Evolutionary conservation across 2,113 vertebrate species (phyloP).

Genomic region (Gila orcuttii): DNA sequence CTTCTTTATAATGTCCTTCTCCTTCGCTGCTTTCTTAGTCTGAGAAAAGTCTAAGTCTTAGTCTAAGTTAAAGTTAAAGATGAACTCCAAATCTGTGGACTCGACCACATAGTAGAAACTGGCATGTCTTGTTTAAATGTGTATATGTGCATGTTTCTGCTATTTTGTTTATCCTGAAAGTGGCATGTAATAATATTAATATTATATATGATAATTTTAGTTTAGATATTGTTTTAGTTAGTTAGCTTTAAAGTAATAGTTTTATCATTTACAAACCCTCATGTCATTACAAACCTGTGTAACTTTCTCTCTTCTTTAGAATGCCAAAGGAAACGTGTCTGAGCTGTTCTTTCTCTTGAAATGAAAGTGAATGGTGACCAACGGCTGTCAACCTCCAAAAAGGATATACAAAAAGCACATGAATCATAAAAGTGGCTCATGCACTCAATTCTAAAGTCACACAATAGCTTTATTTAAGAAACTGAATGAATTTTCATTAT

Average conservation of each 20-base stretch:
- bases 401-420: background rate
- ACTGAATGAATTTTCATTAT: background rate
- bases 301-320: background rate
- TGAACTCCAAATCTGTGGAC: slow-evolving; percentile 12
- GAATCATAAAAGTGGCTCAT: background rate
- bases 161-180: background rate
- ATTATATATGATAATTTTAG: background rate
- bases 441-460: background rate
- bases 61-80: background rate
- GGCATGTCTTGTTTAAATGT: slow-evolving; percentile 5
- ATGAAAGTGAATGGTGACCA: background rate
- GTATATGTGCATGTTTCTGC: background rate
- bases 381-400: background rate
- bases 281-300: background rate
- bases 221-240: background rate
- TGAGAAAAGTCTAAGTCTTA: background rate
- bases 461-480: background rate
- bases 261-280: background rate
- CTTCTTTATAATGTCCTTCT: slow-evolving; percentile 13
- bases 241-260: background rate
- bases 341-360: background rate
- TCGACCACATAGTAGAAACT: background rate
- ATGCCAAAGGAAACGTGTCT: background rate
- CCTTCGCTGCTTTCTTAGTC: background rate
- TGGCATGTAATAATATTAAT: background rate